Evolutionary conservation across 1,140 invertebrate genomes (phyloP).

Genomic region (Steinernema khuongi): DNA sequence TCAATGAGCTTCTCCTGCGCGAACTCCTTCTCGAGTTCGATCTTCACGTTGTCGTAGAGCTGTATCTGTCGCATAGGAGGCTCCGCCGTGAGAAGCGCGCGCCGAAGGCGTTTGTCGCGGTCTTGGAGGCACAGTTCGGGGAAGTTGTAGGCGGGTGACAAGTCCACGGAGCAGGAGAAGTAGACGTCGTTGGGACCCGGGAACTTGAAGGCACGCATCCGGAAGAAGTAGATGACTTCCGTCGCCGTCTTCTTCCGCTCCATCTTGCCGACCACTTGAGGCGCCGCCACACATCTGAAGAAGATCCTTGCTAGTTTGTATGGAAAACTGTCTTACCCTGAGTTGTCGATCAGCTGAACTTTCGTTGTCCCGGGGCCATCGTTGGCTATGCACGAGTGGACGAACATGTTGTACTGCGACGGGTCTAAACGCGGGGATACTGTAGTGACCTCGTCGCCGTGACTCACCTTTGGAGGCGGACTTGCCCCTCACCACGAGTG

Average conservation of each 20-base stretch:
- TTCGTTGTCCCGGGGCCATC: constrained; percentile 44
- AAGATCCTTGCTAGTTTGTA: not conserved
- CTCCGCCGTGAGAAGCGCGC: constrained; percentile 1
- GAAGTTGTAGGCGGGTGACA: not conserved
- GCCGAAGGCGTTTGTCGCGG: not conserved
- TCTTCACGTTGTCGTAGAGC: constrained; percentile 12
- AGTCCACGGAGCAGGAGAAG: constrained; percentile 10
- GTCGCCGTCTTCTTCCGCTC: constrained; percentile 30
- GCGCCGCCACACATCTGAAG: constrained; percentile 46
- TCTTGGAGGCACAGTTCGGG: not conserved
- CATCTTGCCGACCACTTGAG: constrained; percentile 42
- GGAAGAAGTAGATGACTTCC: constrained; percentile 46
- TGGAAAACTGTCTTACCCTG: constrained; percentile 32
- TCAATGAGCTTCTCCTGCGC: not conserved
- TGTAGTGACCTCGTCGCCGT: not conserved
- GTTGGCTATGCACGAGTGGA: constrained; percentile 52
- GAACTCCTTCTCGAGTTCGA: not conserved
- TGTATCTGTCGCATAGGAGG: not conserved
- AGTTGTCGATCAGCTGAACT: constrained; percentile 45
- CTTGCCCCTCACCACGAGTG: constrained; percentile 44
- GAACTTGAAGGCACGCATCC: constrained; percentile 50
- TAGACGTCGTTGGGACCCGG: constrained; percentile 50
- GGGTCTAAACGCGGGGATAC: constrained; percentile 26
- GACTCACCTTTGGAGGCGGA: constrained; percentile 36
- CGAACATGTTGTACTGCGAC: constrained; percentile 54